Conservation (phyloP, 1,140 invertebrate genomes). For the Eurytemora carolleeae region DNA sequence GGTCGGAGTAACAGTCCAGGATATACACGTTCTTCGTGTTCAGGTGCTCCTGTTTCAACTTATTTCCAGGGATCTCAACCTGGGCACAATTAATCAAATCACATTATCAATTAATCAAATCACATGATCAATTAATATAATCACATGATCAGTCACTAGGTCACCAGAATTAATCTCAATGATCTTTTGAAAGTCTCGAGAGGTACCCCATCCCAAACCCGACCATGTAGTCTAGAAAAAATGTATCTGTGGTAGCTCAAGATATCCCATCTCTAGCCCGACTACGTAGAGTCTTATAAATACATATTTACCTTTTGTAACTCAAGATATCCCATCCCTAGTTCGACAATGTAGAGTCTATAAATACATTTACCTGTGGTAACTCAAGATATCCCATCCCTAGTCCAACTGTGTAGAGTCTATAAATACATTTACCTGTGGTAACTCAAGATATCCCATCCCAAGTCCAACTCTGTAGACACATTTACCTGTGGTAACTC, state of each 20-base stretch:
- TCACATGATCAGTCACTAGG: no score
- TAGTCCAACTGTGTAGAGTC: slow-evolving; percentile 77
- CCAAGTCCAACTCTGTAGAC: slow-evolving; percentile 78
- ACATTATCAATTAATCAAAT: no score
- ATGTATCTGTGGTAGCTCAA: no score
- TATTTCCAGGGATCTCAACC: slow-evolving; percentile 45
- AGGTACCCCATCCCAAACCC: slow-evolving; percentile 14
- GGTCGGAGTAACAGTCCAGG: slow-evolving; percentile 78
- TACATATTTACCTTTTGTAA: no score
- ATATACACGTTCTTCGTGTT: slow-evolving; percentile 91
- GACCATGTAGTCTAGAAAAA: no score
- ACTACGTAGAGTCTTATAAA: no score
- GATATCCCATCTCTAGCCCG: no score
- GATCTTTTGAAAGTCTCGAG: neutral
- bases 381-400: slow-evolving; percentile 97
- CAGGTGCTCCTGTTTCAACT: slow-evolving; percentile 48
- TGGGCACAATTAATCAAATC: no score
- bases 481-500: slow-evolving; percentile 69
- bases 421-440: slow-evolving; percentile 51
- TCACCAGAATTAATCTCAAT: slow-evolving; percentile 20
- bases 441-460: slow-evolving; percentile 95
- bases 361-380: slow-evolving; percentile 53
- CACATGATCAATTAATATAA: no score
- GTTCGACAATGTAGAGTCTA: no score
- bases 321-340: no score